These are phyloP conservation scores for Synodontis membranacea DNA, from an alignment of 2,113 vertebrate species.

Conservation along the genomic window DNA sequence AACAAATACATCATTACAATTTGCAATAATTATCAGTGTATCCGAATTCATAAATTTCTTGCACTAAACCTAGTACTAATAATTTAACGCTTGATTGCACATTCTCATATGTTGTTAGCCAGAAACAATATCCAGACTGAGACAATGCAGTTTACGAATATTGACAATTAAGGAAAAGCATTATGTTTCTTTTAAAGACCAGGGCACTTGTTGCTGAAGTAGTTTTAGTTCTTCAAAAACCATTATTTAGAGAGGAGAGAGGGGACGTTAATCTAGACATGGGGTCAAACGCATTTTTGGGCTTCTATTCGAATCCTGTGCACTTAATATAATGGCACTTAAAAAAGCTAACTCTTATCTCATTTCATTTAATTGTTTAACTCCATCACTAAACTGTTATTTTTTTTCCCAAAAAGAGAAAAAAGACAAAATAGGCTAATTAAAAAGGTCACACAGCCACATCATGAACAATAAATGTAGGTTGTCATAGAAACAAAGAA, in stretches of 20 bases:
- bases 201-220: neutral
- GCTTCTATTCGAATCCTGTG: neutral
- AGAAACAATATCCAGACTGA: neutral
- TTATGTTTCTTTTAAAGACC: neutral
- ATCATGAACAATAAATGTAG: constrained; percentile 52
- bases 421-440: constrained; percentile 8
- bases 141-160: neutral
- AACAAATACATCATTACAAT: neutral
- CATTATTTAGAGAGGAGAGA: neutral
- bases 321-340: neutral
- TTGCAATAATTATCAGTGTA: neutral
- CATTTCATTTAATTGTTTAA: constrained; percentile 28
- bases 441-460: constrained; percentile 26
- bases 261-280: neutral
- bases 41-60: neutral
- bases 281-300: neutral
- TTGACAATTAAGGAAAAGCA: neutral
- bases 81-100: neutral
- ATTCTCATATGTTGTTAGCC: neutral
- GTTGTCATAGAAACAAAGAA: constrained; percentile 71
- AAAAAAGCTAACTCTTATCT: constrained; percentile 8
- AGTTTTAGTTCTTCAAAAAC: neutral
- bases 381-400: neutral
- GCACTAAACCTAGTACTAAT: neutral
- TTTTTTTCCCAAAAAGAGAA: neutral